Base-by-base conservation (phyloP, 2,113 vertebrate genomes). In the Leptosomus discolor region DNA sequence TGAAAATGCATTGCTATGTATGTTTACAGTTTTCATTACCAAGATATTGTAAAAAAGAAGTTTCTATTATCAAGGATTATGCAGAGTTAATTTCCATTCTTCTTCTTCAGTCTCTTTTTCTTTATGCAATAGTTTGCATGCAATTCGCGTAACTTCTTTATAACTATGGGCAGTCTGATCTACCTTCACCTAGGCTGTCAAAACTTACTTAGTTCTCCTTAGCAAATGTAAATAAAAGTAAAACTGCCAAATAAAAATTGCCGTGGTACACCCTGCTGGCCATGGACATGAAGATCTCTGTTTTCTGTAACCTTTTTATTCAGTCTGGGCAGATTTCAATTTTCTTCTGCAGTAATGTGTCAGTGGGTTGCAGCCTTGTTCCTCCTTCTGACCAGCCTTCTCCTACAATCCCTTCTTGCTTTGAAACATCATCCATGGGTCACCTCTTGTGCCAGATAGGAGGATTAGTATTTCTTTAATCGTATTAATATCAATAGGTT, bases 401-500 rank as follows among this genome's bases (percentile, higher is more conserved):
- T 94, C n/a, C 16, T 74, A 46, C 80, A 92, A 85, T 89, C 73
- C n/a, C 21, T 89, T 57, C 73, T 76, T 75, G 60, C 57, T 94
- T 89, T 91, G 80, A 85, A 94, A 91, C 60, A 78, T 60, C 64
- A 87, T 91, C 88, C 18, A 7, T n/a, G 45, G 93, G 81, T 94
- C 67, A 83, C 36, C 36, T 6, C 0, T 89, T 12, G 3, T 75
- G 80, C 65, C 73, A 94, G 89, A 89, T 65, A 91, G 57, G 57
- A 97, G 76, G 88, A 95, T 96, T 96, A 97, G 60, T 53, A 65
- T 78, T 94, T 78, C 48, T 91, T 92, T 94, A 95, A 97, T 96
- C 91, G 80, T 96, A 94, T 92, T 94, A 79, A 87, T 89, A 92
- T 89, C 74, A 94, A 79, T 85, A 94, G 73, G 76, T 81, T 94